Evolutionary conservation across 1,140 invertebrate genomes (phyloP).

Genomic region (Drosophila sturtevanti): DNA sequence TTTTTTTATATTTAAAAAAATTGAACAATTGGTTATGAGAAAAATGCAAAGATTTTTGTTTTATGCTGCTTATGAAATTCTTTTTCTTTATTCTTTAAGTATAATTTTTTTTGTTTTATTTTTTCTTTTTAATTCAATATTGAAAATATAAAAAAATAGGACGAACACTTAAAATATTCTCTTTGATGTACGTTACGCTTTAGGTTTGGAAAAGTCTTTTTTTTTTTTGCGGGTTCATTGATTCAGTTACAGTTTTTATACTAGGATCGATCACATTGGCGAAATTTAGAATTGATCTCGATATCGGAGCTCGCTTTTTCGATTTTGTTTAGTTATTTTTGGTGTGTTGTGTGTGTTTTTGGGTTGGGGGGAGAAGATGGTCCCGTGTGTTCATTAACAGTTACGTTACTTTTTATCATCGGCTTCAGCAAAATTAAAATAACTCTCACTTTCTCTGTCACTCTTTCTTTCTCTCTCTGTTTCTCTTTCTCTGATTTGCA

Average conservation of each 20-base stretch:
- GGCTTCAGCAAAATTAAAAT: conserved; percentile 69
- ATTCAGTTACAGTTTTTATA: conserved; percentile 50
- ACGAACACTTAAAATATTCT: conserved; percentile 60
- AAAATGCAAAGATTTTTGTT: conserved; percentile 67
- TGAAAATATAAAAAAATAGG: conserved; percentile 45
- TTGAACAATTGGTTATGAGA: conserved; percentile 60
- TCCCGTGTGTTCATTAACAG: conserved; percentile 26
- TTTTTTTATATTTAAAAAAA: conserved; percentile 35
- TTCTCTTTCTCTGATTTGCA: conserved; percentile 59
- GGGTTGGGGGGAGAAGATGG: conserved; percentile 21
- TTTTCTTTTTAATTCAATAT: conserved; percentile 19
- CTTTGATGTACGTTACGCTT: conserved; percentile 63
- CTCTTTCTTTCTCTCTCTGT: conserved; percentile 49
- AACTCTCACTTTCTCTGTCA: conserved; percentile 70
- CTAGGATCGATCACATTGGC: conserved; percentile 59
- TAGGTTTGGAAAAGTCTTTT: conserved; percentile 53
- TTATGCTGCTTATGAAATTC: conserved; percentile 65
- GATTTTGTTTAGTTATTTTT: conserved; percentile 7
- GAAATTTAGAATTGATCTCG: conserved; percentile 58
- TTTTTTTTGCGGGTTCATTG: conserved; percentile 36
- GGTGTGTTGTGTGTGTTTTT: neutral
- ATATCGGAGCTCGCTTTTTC: conserved; percentile 26
- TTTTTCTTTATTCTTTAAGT: conserved; percentile 61
- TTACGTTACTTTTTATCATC: conserved; percentile 69
- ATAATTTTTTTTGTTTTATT: conserved; percentile 13